These are phyloP conservation scores for Mythimna pallens DNA, from an alignment of 2,888 invertebrate species.

Conservation along the genomic window DNA sequence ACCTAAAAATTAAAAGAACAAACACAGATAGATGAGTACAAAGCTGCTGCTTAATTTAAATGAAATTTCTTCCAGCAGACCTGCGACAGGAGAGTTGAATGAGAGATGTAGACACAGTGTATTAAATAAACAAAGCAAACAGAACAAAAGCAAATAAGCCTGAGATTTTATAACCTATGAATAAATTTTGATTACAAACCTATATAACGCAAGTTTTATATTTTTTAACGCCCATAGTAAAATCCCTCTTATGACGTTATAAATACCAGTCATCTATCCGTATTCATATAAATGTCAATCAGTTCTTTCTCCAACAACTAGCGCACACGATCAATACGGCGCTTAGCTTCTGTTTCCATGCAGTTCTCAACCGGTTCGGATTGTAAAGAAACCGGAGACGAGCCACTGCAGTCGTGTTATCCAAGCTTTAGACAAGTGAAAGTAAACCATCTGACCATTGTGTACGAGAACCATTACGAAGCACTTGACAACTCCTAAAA, in stretches of 20 bases:
- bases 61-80: no score
- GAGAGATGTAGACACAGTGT: no score
- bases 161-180: not conserved
- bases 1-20: no score
- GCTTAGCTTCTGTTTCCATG: conserved; percentile 37
- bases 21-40: no score
- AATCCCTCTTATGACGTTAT: not conserved
- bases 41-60: no score
- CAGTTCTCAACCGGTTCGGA: conserved; percentile 31
- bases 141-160: no score
- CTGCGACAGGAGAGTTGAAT: no score
- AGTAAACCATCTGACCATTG: conserved; percentile 36
- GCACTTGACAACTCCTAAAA: conserved; percentile 40
- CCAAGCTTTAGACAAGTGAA: conserved; percentile 36
- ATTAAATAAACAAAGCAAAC: no score
- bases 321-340: conserved; percentile 17
- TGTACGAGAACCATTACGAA: conserved; percentile 30
- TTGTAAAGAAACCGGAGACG: conserved; percentile 8
- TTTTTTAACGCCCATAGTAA: not conserved
- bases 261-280: not conserved
- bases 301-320: not conserved
- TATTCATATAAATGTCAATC: conserved; percentile 17
- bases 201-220: not conserved
- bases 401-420: not conserved
- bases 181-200: not conserved